phyloP scores from a whole-genome alignment of 2,888 invertebrate genomes.

The Rambutsinella grinnellia region DNA sequence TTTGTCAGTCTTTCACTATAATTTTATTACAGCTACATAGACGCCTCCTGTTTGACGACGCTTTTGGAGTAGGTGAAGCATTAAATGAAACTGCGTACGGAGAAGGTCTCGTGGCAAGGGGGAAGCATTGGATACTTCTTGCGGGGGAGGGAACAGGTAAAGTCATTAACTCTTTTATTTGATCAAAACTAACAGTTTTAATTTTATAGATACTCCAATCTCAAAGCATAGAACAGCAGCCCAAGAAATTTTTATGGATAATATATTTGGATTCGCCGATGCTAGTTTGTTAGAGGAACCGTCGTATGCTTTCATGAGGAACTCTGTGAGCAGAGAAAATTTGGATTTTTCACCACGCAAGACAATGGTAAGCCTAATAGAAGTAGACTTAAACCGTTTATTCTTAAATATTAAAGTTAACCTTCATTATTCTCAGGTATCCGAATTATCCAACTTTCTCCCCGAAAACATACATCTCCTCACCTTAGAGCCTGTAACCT shows the following conservation, averaged over 20 bases:
- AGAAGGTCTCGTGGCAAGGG: constrained; percentile 59
- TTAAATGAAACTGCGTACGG: constrained; percentile 83
- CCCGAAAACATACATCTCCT: constrained; percentile 82
- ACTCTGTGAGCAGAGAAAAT: constrained; percentile 43
- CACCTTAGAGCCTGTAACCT: constrained; percentile 79
- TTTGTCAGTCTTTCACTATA: not conserved
- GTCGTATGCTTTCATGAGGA: constrained; percentile 45
- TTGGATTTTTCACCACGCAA: constrained; percentile 38
- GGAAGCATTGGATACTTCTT: constrained; percentile 64
- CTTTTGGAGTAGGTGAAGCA: constrained; percentile 92
- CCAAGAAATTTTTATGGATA: constrained; percentile 62
- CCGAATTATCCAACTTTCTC: constrained; percentile 68
- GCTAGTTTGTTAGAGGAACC: constrained; percentile 29
- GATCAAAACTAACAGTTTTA: no score
- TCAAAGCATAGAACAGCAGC: constrained; percentile 60
- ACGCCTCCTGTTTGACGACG: constrained; percentile 86
- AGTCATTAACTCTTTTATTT: no score
- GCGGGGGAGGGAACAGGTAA: constrained; percentile 62
- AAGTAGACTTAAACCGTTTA: no score
- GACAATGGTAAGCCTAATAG: constrained; percentile 21
- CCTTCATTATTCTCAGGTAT: constrained; percentile 18
- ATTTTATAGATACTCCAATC: constrained; percentile 56
- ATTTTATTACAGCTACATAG: constrained; percentile 76
- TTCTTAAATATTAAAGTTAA: no score
- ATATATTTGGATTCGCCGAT: constrained; percentile 58